Base-by-base conservation (phyloP, 2,888 invertebrate genomes). In the Lingula anatina region DNA sequence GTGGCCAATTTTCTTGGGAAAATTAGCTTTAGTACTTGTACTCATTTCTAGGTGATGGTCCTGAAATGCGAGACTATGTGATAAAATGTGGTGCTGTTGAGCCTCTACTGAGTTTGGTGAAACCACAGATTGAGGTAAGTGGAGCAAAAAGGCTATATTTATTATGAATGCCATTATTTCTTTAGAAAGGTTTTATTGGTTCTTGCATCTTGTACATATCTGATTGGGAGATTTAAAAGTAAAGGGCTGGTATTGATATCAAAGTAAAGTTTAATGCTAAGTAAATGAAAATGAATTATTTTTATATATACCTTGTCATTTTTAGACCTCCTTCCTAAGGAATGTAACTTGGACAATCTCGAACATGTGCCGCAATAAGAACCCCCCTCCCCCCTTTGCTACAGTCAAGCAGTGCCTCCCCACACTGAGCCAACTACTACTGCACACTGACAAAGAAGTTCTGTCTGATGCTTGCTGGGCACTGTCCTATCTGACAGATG, bases 341-440 rank as follows among this genome's bases (percentile, higher is more conserved):
- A 95, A 95, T 62, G 86, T 90, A 18, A 90, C 91, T 0, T 96
- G 95, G 95, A 85, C 92, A 3, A 83, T 94, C 63, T 93, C 93
- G 40, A 96, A 96, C 77, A 81, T 95, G 58, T 95, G 94, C 78
- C 85, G 95, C 44, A 92, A 93, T 77, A 95, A 96, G 76, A 91
- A 90, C 74, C 95, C 95, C 0, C 82, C 89, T 28, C 93, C 94
- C 24, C 83, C 87, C 20, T 88, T 90, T 64, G 85, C 87, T 0
- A 78, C 83, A 36, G 86, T 94, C 0, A 81, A 84, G 47, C 83
- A 84, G 1, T 86, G 88, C 39, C 71, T 95, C 53, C 89, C 92
- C 0, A 82, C 85, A 40, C 78, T 96, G 4, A 83, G 87, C 0
- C 82, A 85, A n/a, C 78, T 96, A 5, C 76, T 95, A 27, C 79